These are phyloP conservation scores for Tuberolachnus salignus DNA, from an alignment of 2,888 invertebrate genomes.

Conservation along the genomic window DNA sequence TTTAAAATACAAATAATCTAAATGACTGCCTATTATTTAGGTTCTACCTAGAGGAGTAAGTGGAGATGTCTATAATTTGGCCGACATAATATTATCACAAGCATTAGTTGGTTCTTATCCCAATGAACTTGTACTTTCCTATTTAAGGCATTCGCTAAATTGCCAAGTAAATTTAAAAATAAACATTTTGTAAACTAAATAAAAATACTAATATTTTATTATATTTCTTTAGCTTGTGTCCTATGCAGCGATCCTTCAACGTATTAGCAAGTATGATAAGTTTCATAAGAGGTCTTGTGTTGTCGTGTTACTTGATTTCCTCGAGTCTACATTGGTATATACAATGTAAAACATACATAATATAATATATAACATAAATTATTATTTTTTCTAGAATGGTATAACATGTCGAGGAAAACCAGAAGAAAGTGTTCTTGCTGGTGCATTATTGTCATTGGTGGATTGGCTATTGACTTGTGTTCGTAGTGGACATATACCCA, in stretches of 20 bases:
- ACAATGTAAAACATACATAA: background rate
- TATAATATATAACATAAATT: background rate
- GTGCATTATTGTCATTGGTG: conserved; percentile 80
- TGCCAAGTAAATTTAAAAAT: conserved; percentile 70
- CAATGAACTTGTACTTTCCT: conserved; percentile 87
- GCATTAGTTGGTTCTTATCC: conserved; percentile 92
- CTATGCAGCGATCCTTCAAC: conserved; percentile 85
- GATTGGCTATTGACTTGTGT: conserved; percentile 79
- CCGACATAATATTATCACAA: conserved; percentile 92
- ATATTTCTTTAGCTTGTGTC: conserved; percentile 72
- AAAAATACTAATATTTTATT: background rate
- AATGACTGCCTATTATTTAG: conserved; percentile 61
- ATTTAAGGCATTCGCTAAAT: conserved; percentile 88
- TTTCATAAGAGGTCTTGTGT: conserved; percentile 88
- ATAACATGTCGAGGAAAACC: conserved; percentile 79
- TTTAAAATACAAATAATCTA: background rate
- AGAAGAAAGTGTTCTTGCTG: conserved; percentile 84
- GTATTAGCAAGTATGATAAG: conserved; percentile 87
- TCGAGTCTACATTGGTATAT: conserved; percentile 71
- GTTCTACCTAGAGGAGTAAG: conserved; percentile 85
- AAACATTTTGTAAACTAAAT: background rate
- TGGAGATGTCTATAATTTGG: conserved; percentile 90
- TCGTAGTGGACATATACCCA: conserved; percentile 63
- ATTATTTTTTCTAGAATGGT: conserved; percentile 62
- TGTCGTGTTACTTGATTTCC: conserved; percentile 81